phyloP scores from a whole-genome alignment of 2,888 invertebrate species.

The Smittia sp. region DNA sequence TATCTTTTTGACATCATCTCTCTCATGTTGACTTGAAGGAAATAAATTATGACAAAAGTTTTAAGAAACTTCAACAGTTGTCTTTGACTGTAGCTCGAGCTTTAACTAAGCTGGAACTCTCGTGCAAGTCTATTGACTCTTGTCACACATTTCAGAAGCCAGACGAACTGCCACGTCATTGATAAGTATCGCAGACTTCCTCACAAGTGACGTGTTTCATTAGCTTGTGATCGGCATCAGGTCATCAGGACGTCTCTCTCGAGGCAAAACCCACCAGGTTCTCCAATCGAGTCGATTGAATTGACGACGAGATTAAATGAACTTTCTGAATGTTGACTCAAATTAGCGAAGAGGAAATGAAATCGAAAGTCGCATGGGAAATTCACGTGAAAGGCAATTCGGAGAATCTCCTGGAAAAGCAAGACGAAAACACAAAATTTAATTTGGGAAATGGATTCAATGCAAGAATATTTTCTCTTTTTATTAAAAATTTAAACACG shows the following conservation, averaged over 20 bases:
- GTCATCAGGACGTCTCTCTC: no score
- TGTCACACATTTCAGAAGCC: no score
- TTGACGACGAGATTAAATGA: background rate
- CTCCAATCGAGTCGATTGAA: background rate
- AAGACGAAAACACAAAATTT: background rate
- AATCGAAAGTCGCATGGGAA: background rate
- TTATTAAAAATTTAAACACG: background rate
- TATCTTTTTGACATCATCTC: background rate
- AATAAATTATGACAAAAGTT: background rate
- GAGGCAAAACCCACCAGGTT: background rate
- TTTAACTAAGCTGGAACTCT: background rate
- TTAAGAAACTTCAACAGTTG: background rate
- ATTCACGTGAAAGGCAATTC: background rate
- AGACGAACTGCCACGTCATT: no score
- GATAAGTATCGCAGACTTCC: no score
- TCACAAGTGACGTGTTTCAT: no score
- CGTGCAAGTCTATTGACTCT: no score
- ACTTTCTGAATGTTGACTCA: background rate
- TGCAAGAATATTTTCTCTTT: background rate
- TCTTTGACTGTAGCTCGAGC: background rate
- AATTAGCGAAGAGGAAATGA: no score
- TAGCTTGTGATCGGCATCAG: no score
- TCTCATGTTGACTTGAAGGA: background rate
- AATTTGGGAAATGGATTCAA: constrained; percentile 20
- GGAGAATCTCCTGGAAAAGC: background rate